Conservation (phyloP, 2,888 invertebrate species). For the Ptychoptera contaminata region DNA sequence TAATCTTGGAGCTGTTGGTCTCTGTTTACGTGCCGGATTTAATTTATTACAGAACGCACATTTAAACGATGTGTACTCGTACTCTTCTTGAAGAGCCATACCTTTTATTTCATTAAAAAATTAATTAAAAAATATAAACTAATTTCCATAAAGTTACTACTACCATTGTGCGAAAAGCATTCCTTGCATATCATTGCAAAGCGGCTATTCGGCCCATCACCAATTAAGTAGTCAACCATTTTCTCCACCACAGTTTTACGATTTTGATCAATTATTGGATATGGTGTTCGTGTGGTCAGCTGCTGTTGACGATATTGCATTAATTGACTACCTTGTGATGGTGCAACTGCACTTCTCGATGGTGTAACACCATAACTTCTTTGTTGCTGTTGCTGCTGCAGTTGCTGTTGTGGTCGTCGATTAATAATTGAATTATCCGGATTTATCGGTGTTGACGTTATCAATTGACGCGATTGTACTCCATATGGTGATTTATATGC, state of each 20-base stretch:
- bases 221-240: slow-evolving; percentile 84
- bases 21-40: slow-evolving; percentile 79
- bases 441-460: background rate
- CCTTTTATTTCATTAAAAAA: slow-evolving; percentile 29
- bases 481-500: too few species aligned
- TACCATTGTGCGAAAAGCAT: slow-evolving; percentile 88
- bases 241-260: slow-evolving; percentile 71
- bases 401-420: slow-evolving; percentile 4
- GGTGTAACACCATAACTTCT: slow-evolving; percentile 11
- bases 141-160: slow-evolving; percentile 13
- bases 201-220: slow-evolving; percentile 87
- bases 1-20: slow-evolving; percentile 56
- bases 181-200: slow-evolving; percentile 88
- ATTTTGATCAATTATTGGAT: slow-evolving; percentile 32
- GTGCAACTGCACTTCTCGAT: background rate
- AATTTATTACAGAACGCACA: slow-evolving; percentile 81
- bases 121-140: too few species aligned
- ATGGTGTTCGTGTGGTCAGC: slow-evolving; percentile 20
- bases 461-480: too few species aligned
- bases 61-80: slow-evolving; percentile 61
- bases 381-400: slow-evolving; percentile 13
- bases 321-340: background rate
- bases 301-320: too few species aligned
- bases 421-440: background rate
- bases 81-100: slow-evolving; percentile 55